phyloP scores from a whole-genome alignment of 2,888 invertebrate genomes.

The Drosophila pseudotalamancana region DNA sequence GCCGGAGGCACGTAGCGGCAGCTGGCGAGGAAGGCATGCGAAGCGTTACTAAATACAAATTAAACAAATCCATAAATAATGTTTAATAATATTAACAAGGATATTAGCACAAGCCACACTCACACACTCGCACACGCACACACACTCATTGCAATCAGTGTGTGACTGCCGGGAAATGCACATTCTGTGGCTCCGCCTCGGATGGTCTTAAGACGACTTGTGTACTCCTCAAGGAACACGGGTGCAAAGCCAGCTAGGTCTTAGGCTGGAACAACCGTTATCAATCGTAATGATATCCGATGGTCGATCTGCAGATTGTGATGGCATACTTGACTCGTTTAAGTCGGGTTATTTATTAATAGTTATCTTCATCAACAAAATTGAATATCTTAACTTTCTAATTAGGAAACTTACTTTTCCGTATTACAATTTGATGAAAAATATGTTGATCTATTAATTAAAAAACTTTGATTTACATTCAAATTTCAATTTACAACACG shows the following conservation, averaged over 20 bases:
- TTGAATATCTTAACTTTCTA: too few species aligned
- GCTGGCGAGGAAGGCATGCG: conserved; percentile 28
- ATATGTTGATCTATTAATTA: too few species aligned
- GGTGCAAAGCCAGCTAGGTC: conserved; percentile 25
- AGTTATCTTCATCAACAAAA: too few species aligned
- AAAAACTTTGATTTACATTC: too few species aligned
- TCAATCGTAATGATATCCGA: conserved; percentile 11
- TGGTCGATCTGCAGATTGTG: not conserved
- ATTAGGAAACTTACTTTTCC: too few species aligned
- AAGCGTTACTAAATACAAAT: conserved; percentile 83
- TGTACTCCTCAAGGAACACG: conserved; percentile 24
- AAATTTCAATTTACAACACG: too few species aligned
- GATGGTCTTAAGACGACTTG: conserved; percentile 35
- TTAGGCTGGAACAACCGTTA: not conserved
- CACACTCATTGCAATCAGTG: conserved; percentile 66
- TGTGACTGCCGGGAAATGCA: conserved; percentile 44
- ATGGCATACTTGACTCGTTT: not conserved
- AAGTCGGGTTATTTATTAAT: not conserved
- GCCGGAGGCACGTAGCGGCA: conserved; percentile 41
- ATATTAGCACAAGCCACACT: conserved; percentile 78
- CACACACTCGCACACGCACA: conserved; percentile 21
- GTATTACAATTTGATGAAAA: too few species aligned
- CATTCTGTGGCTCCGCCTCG: conserved; percentile 35
- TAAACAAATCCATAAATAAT: conserved; percentile 84
- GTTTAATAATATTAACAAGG: conserved; percentile 84